A percentile compares a stretch with the other conserved stretches of the same genome.
phyloP scores from a whole-genome alignment of 2,888 invertebrate species.

The Dasypogon diadema region DNA sequence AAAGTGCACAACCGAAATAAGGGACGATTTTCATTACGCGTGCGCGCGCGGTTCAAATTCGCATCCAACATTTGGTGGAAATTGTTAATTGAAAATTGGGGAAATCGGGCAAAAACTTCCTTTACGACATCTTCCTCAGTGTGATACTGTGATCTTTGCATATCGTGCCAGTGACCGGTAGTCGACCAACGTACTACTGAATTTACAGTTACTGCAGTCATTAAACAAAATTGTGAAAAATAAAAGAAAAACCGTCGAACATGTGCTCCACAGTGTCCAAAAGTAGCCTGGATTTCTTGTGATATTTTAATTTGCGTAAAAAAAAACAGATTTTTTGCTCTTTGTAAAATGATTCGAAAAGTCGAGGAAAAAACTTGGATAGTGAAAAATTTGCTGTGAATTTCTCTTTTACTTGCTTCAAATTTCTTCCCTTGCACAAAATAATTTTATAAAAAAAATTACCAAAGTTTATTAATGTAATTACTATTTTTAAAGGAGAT shows the following conservation, averaged over 20 bases:
- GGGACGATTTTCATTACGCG: slow-evolving; percentile 12
- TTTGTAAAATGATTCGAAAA: neutral
- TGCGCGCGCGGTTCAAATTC: slow-evolving; percentile 10
- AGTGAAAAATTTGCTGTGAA: neutral
- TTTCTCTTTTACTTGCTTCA: too few relatives aligned
- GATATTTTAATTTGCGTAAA: neutral
- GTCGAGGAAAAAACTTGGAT: neutral
- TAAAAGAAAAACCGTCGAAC: neutral
- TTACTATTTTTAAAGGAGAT: neutral
- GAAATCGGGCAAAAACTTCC: neutral
- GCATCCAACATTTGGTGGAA: neutral
- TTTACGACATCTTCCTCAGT: neutral
- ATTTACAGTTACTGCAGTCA: slow-evolving; percentile 27
- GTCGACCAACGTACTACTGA: neutral
- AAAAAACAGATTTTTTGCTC: neutral
- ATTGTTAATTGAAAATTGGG: neutral
- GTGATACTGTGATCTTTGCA: neutral
- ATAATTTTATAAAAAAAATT: neutral
- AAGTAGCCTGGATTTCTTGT: slow-evolving; percentile 24
- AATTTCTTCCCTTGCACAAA: too few relatives aligned
- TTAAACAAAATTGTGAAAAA: neutral
- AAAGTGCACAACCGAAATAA: neutral
- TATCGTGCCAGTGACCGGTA: neutral
- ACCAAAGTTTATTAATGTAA: slow-evolving; percentile 27
- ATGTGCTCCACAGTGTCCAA: slow-evolving; percentile 21